Evolutionary conservation across 2,113 vertebrate genomes (phyloP).

Genomic region (Pyrgilauda ruficollis): DNA sequence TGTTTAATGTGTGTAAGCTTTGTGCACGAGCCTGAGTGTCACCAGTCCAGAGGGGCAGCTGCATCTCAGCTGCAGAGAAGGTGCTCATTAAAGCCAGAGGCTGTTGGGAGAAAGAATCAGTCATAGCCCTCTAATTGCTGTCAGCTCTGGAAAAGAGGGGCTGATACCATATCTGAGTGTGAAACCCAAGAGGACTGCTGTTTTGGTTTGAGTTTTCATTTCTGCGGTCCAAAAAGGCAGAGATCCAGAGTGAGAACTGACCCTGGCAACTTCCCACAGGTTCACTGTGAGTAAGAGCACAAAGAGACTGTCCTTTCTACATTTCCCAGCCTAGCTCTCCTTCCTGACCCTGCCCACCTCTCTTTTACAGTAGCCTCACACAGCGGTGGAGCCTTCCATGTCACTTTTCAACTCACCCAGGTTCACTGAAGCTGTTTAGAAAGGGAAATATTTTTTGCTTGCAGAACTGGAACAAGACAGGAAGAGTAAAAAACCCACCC

Average conservation of each 20-base stretch:
- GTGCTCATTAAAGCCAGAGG: neutral
- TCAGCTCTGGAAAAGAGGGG: neutral
- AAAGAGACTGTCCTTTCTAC: neutral
- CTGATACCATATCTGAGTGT: neutral
- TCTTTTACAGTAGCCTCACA: neutral
- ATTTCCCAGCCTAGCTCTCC: neutral
- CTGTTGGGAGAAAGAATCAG: neutral
- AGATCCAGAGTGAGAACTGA: neutral
- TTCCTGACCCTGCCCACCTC: neutral
- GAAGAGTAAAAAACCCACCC: neutral
- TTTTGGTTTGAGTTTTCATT: neutral
- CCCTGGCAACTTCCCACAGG: neutral
- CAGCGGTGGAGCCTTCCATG: neutral
- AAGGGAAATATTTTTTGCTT: neutral
- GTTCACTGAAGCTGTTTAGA: neutral
- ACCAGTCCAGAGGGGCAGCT: neutral
- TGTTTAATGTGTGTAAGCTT: neutral
- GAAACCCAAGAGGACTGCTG: neutral
- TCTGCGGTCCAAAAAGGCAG: neutral
- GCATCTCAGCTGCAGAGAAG: neutral
- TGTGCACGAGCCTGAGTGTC: neutral
- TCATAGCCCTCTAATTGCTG: neutral
- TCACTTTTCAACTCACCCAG: neutral
- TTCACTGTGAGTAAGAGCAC: neutral
- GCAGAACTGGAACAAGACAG: neutral